Evolutionary conservation across 2,113 vertebrate species (phyloP).

Genomic region (Thinocorus orbignyianus): DNA sequence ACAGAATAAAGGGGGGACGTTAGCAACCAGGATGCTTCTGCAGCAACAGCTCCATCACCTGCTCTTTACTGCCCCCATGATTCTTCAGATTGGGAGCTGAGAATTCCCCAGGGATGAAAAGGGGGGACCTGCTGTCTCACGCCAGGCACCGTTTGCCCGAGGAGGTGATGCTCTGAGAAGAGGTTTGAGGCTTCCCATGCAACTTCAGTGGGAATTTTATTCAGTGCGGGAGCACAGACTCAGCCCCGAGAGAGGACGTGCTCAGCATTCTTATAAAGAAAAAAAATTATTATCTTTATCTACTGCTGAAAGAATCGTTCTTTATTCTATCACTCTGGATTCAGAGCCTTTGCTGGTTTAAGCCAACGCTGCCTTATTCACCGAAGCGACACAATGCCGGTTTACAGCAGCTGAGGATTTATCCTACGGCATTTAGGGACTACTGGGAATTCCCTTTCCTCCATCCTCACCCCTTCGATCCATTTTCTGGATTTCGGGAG

Average conservation of each 20-base stretch:
- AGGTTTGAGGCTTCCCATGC: background rate
- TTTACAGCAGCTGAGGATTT: background rate
- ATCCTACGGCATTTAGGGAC: background rate
- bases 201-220: background rate
- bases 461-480: background rate
- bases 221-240: background rate
- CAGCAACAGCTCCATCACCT: background rate
- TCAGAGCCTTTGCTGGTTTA: background rate
- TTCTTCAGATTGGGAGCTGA: background rate
- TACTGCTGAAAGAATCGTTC: background rate
- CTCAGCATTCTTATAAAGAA: background rate
- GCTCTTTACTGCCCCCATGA: background rate
- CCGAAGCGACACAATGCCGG: fast-evolving
- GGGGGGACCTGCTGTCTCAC: background rate
- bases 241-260: background rate
- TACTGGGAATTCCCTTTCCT: background rate
- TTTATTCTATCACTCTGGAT: background rate
- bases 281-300: background rate
- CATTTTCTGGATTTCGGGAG: background rate
- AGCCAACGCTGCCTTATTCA: background rate
- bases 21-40: background rate
- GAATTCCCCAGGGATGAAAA: background rate
- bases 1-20: background rate
- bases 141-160: background rate
- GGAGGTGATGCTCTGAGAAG: background rate